Conservation (phyloP, 2,797 vertebrate species). For the Novumbra hubbsi region DNA sequence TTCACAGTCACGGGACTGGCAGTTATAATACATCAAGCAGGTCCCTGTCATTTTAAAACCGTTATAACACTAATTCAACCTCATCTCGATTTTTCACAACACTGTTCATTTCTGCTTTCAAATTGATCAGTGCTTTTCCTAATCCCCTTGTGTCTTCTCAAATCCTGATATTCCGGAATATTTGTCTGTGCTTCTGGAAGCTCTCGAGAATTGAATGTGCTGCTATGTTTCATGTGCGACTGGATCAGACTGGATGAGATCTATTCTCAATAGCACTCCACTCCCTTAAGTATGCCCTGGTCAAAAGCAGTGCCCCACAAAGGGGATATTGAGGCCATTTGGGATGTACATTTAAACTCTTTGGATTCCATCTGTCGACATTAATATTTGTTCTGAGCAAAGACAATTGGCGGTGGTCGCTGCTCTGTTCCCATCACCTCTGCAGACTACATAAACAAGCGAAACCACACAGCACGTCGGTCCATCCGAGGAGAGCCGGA, state of each 20-base stretch:
- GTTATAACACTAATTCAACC: not conserved
- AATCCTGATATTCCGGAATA: not conserved
- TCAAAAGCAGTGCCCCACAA: not conserved
- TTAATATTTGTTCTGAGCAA: constrained; percentile 73
- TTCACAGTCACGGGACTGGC: not conserved
- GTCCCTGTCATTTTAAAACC: not conserved
- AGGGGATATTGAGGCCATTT: not conserved
- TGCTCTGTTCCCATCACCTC: constrained; percentile 68
- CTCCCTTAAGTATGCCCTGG: not conserved
- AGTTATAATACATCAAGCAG: not conserved
- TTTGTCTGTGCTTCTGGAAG: not conserved
- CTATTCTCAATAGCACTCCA: not conserved
- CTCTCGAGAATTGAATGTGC: constrained; percentile 27
- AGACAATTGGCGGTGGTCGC: constrained; percentile 68
- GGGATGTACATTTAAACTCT: constrained; percentile 45
- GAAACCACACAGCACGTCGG: constrained; percentile 68
- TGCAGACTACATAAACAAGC: constrained; percentile 75
- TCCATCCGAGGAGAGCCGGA: constrained; percentile 35
- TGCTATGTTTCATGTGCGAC: constrained; percentile 41
- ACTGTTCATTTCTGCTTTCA: not conserved
- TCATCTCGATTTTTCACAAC: not conserved
- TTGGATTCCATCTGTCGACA: constrained; percentile 66
- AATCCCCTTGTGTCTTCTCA: not conserved
- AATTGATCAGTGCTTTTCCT: not conserved
- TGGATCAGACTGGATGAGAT: constrained; percentile 51